Conservation (phyloP, 2,113 vertebrate species). For the Colistium nudipinnis region DNA sequence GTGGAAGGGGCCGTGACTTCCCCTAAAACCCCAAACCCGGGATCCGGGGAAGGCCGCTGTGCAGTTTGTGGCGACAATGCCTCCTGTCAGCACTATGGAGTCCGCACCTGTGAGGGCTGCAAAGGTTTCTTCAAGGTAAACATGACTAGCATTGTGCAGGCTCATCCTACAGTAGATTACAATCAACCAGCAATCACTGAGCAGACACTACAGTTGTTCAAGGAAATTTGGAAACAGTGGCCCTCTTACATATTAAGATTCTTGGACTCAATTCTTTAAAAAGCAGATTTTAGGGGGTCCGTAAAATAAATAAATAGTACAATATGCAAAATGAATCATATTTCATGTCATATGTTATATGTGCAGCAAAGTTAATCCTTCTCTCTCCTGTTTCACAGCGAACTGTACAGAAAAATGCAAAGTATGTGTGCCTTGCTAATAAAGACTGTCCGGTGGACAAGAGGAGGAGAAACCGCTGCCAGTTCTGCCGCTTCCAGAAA, state of each 20-base stretch:
- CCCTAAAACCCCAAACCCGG: slow-evolving; percentile 77
- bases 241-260: not conserved
- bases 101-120: slow-evolving; percentile 94
- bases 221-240: not conserved
- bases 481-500: slow-evolving; percentile 98
- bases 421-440: slow-evolving; percentile 95
- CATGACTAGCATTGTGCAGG: not conserved
- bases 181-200: not conserved
- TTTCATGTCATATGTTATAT: not conserved
- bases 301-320: not conserved
- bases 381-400: slow-evolving; percentile 79
- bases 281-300: not conserved
- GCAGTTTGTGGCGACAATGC: slow-evolving; percentile 95
- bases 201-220: not conserved
- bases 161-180: not conserved
- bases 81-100: slow-evolving; percentile 93
- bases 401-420: slow-evolving; percentile 97
- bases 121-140: slow-evolving; percentile 96
- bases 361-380: not conserved
- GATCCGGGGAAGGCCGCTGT: slow-evolving; percentile 86
- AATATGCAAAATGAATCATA: not conserved
- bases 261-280: not conserved
- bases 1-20: slow-evolving; percentile 77
- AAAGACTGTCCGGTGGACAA: slow-evolving; percentile 98
- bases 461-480: slow-evolving; percentile 93